Evolutionary conservation across 2,113 vertebrate genomes (phyloP).

Genomic region (Oxyura jamaicensis): DNA sequence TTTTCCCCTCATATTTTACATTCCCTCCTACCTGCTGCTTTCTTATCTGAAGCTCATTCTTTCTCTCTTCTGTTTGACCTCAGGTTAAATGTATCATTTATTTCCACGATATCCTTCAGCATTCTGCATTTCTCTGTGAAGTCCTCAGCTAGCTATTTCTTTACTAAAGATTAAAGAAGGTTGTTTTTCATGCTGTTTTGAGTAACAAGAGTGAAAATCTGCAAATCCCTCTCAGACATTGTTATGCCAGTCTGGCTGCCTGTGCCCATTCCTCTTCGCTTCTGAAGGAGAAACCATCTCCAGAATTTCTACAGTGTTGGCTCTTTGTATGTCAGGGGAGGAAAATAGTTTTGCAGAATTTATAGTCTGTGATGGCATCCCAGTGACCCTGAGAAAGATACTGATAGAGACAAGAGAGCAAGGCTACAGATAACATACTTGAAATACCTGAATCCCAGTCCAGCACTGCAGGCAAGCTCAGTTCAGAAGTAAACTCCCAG

Average conservation of each 20-base stretch:
- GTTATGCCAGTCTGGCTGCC: rapidly evolving
- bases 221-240: neutral
- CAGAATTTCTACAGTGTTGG: neutral
- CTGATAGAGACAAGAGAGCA: neutral
- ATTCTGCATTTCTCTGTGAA: constrained; percentile 41
- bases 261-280: neutral
- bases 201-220: neutral
- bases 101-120: neutral
- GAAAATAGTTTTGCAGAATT: neutral
- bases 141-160: neutral
- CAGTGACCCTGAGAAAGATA: neutral
- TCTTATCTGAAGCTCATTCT: constrained; percentile 25
- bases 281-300: neutral
- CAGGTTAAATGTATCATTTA: constrained; percentile 11
- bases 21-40: neutral
- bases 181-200: neutral
- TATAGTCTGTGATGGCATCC: neutral
- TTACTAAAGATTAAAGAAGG: neutral
- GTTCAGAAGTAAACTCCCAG: neutral
- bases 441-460: neutral
- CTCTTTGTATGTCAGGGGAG: neutral
- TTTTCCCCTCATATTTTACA: neutral
- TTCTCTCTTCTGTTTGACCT: neutral
- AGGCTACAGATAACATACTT: neutral
- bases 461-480: rapidly evolving